phyloP scores from a whole-genome alignment of 2,888 invertebrate species.

The Plebejus argus region DNA sequence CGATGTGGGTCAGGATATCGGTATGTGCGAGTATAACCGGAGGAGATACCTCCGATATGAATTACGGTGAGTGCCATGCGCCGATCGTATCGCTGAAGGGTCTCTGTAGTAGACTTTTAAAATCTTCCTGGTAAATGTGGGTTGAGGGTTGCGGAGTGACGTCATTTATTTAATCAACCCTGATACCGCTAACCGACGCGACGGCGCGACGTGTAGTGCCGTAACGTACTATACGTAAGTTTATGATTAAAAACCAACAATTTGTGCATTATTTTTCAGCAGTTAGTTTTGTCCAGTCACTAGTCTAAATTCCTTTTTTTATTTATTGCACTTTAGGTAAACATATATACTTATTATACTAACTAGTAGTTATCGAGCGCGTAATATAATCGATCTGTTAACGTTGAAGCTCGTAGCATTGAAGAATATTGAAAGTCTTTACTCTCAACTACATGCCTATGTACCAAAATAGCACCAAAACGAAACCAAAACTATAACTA shows the following conservation, averaged over 20 bases:
- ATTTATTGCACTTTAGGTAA: too few species aligned
- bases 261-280: neutral
- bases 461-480: too few species aligned
- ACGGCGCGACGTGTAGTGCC: neutral
- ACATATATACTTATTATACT: too few species aligned
- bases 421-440: too few species aligned
- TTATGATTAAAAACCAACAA: neutral
- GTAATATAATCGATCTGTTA: too few species aligned
- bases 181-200: neutral
- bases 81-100: neutral
- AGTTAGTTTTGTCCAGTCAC: neutral
- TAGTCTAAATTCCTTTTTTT: too few species aligned
- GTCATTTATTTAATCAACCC: too few species aligned
- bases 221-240: neutral
- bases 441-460: too few species aligned
- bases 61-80: neutral
- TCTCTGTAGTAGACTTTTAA: neutral
- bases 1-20: neutral
- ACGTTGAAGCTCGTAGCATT: too few species aligned
- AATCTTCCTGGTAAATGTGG: neutral
- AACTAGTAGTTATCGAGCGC: too few species aligned
- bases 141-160: neutral
- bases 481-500: too few species aligned
- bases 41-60: conserved; percentile 2
- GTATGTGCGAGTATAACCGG: neutral